These are phyloP conservation scores for Pelagia noctiluca DNA, from an alignment of 30 jellyfish, hydroid and myxozoan species.

Conservation along the genomic window DNA sequence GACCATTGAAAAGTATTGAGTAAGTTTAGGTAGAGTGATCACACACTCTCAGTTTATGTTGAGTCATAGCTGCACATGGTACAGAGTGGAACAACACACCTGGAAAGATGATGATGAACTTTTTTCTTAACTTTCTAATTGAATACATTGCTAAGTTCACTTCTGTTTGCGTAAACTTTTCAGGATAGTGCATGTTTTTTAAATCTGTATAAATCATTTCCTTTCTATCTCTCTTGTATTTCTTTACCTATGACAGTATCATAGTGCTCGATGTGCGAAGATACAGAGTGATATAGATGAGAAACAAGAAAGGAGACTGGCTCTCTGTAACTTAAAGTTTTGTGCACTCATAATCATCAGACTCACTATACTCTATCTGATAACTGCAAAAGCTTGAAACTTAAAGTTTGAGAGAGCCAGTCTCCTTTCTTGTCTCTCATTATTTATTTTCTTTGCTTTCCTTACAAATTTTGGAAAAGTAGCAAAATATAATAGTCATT, in stretches of 20 bases:
- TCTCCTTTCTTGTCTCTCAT: neutral
- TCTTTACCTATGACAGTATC: too few relatives aligned
- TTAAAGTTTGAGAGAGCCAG: neutral
- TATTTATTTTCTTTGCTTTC: neutral
- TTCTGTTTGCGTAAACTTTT: too few relatives aligned
- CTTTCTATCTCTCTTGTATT: too few relatives aligned
- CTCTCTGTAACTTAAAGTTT: too few relatives aligned
- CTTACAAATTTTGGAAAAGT: neutral
- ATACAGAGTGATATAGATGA: too few relatives aligned
- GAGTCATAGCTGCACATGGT: neutral
- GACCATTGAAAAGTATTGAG: neutral
- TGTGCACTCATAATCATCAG: neutral
- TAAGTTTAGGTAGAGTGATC: neutral
- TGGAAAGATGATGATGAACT: too few relatives aligned
- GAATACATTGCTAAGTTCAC: too few relatives aligned
- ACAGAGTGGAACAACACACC: too few relatives aligned
- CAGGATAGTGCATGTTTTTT: neutral
- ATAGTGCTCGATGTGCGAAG: too few relatives aligned
- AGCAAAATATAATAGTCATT: neutral
- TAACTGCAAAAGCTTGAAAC: neutral
- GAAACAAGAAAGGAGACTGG: too few relatives aligned
- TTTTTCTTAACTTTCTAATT: too few relatives aligned
- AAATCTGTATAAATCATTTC: too few relatives aligned
- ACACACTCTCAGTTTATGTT: neutral
- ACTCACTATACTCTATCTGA: neutral